phyloP scores from a whole-genome alignment of 2,888 invertebrate genomes.

The Entomobrya multifasciata region DNA sequence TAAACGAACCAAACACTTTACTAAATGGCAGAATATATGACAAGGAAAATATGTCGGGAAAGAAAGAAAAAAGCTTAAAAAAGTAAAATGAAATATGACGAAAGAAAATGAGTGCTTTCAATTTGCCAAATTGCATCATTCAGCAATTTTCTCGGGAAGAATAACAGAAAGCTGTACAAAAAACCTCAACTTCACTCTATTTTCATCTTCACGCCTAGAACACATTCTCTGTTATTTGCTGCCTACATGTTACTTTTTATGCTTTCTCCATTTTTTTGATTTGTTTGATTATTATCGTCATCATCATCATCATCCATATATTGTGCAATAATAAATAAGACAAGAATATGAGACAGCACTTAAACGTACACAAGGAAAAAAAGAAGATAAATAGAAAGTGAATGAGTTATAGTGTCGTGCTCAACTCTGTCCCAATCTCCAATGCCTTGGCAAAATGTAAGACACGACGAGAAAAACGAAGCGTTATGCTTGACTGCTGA shows the following conservation, averaged over 20 bases:
- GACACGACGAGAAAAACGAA: slow-evolving; percentile 15
- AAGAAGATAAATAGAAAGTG: slow-evolving; percentile 20
- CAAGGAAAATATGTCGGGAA: slow-evolving; percentile 32
- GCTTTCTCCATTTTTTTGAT: slow-evolving; percentile 3
- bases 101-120: slow-evolving; percentile 61
- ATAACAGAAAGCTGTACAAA: neutral
- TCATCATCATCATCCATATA: slow-evolving; percentile 8
- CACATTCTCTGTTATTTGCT: too few species aligned
- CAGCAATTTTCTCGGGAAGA: slow-evolving; percentile 55
- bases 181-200: slow-evolving; percentile 53
- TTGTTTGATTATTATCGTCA: slow-evolving; percentile 44
- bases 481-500: slow-evolving; percentile 61
- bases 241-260: too few species aligned
- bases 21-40: slow-evolving; percentile 46
- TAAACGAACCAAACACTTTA: neutral
- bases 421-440: slow-evolving; percentile 11
- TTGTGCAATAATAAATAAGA: slow-evolving; percentile 36
- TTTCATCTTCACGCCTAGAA: too few species aligned
- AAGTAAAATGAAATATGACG: slow-evolving; percentile 35
- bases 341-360: slow-evolving; percentile 2
- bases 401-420: slow-evolving; percentile 32
- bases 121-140: slow-evolving; percentile 67
- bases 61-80: neutral
- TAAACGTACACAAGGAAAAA: neutral
- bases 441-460: slow-evolving; percentile 3